Evolutionary conservation across 2,797 vertebrate species (phyloP).

Genomic region (Enteromius afrohamiltoni): DNA sequence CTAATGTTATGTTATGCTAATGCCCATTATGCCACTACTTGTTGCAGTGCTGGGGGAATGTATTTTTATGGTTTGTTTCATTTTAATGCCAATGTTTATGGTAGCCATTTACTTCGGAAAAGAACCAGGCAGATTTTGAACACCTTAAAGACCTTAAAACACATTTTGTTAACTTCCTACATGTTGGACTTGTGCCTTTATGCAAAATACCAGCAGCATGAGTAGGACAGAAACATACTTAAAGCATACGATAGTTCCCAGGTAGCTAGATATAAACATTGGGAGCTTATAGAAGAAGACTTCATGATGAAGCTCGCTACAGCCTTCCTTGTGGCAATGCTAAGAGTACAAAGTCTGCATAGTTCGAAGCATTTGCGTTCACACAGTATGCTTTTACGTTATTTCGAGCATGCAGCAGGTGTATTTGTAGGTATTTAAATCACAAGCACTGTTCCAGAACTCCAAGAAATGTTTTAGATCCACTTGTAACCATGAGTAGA

Average conservation of each 20-base stretch:
- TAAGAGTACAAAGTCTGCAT: neutral
- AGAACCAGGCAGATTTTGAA: neutral
- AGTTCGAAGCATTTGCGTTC: neutral
- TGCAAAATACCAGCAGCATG: neutral
- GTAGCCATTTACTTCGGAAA: neutral
- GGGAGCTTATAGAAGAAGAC: neutral
- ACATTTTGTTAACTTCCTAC: neutral
- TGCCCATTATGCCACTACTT: neutral
- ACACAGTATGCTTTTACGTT: neutral
- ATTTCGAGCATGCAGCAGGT: neutral
- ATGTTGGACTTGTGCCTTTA: neutral
- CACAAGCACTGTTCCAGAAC: neutral
- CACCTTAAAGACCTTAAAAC: neutral
- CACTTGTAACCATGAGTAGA: neutral
- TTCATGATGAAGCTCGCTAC: neutral
- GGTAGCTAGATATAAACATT: neutral
- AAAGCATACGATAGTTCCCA: neutral
- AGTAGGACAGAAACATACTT: neutral
- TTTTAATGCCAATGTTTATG: neutral
- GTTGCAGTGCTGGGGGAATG: neutral
- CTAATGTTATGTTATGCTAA: neutral
- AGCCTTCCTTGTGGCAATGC: neutral
- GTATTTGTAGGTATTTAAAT: constrained; percentile 11
- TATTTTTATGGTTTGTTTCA: constrained; percentile 6
- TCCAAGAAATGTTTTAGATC: constrained; percentile 5